Conservation (phyloP, 2,113 vertebrate species). For the Dolichallabes microphthalmus region DNA sequence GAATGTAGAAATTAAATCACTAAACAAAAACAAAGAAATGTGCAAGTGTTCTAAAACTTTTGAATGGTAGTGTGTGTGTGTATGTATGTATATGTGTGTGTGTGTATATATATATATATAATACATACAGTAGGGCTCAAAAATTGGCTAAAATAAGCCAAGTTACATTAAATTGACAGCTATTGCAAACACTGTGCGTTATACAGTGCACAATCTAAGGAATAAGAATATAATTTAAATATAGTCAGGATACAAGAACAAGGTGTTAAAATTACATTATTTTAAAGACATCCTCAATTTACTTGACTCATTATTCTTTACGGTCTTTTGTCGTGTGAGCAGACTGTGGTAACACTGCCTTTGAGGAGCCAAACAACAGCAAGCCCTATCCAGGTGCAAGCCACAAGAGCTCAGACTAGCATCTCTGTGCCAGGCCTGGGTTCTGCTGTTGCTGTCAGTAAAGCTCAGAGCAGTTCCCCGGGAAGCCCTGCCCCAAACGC, state of each 20-base stretch:
- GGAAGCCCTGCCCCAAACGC: conserved; percentile 74
- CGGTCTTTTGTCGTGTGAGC: background rate
- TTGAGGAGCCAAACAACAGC: conserved; percentile 77
- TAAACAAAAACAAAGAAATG: too few relatives aligned
- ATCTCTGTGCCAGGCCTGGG: conserved; percentile 79
- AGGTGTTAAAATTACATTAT: background rate
- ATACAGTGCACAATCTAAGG: background rate
- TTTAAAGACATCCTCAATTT: background rate
- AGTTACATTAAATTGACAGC: background rate
- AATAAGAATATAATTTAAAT: background rate
- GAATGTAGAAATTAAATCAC: too few relatives aligned
- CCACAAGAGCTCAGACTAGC: conserved; percentile 64
- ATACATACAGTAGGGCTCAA: background rate
- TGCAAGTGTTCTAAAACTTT: too few relatives aligned
- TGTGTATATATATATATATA: too few relatives aligned
- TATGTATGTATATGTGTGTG: too few relatives aligned
- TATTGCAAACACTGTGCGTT: background rate
- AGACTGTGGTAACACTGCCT: conserved; percentile 86
- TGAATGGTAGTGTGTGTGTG: too few relatives aligned
- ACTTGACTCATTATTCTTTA: background rate
- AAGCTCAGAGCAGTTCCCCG: conserved; percentile 77
- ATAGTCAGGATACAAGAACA: background rate
- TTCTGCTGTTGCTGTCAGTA: conserved; percentile 73
- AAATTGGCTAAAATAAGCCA: background rate
- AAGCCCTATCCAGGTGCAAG: conserved; percentile 76